Percentiles rank a stretch among this genome's conserved stretches.
These are phyloP conservation scores for Meloidogyne chitwoodi DNA, from an alignment of 1,140 invertebrate species.

Conservation along the genomic window DNA sequence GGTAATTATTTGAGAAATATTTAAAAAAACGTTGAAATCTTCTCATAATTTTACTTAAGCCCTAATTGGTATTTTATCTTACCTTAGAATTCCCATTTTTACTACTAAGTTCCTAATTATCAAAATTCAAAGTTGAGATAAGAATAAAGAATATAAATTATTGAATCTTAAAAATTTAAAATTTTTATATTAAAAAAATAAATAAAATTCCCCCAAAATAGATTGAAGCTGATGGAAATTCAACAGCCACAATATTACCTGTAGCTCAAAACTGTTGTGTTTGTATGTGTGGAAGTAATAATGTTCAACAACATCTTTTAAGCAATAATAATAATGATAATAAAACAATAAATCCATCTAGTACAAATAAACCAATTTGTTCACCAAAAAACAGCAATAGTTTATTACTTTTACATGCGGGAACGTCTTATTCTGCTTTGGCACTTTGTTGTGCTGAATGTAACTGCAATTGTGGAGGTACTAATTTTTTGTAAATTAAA, in stretches of 20 bases:
- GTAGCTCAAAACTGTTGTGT: neutral
- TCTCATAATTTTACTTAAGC: no score
- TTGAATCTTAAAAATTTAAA: no score
- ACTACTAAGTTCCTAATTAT: no score
- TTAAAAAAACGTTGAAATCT: no score
- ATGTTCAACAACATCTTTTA: neutral
- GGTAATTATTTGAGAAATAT: neutral
- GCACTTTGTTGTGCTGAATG: neutral
- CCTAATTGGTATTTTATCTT: no score
- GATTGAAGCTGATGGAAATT: neutral
- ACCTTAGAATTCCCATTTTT: no score
- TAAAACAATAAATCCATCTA: neutral
- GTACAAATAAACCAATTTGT: neutral
- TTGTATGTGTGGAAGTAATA: neutral
- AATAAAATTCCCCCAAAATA: neutral
- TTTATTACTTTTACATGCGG: neutral
- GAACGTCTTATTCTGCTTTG: constrained; percentile 26
- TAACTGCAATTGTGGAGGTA: neutral
- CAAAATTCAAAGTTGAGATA: neutral
- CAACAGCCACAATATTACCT: neutral
- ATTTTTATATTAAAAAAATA: no score
- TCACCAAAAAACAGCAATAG: neutral
- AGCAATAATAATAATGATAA: neutral
- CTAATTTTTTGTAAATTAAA: no score
- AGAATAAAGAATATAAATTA: no score